These are phyloP conservation scores for Manacus vitellinus DNA, from an alignment of 2,113 vertebrate species.

Conservation along the genomic window DNA sequence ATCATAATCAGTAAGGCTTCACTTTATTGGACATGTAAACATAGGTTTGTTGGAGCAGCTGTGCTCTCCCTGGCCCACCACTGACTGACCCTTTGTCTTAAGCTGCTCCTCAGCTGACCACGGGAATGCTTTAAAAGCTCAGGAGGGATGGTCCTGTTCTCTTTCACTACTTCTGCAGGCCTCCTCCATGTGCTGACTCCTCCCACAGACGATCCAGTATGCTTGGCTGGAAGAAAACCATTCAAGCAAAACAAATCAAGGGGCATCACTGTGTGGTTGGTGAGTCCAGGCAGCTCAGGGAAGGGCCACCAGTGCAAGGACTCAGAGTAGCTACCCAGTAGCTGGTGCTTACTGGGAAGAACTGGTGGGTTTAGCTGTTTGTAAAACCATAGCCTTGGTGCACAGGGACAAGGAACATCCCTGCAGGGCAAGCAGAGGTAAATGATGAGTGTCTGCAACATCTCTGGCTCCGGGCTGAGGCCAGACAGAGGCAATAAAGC, in stretches of 20 bases:
- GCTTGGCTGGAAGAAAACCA: neutral
- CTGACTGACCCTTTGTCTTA: neutral
- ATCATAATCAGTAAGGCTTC: neutral
- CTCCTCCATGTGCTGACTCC: neutral
- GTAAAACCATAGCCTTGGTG: neutral
- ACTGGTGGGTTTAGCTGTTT: neutral
- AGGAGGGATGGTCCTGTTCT: neutral
- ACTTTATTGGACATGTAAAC: neutral
- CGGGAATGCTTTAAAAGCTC: neutral
- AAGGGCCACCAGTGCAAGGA: neutral
- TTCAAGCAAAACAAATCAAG: neutral
- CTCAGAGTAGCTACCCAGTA: neutral
- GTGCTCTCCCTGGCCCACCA: neutral
- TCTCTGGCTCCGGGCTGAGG: neutral
- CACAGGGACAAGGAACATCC: accelerated
- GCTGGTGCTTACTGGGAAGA: neutral
- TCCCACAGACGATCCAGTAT: accelerated
- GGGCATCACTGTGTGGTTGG: accelerated
- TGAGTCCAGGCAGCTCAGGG: neutral
- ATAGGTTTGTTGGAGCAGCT: neutral
- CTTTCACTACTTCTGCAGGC: neutral
- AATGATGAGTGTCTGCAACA: neutral
- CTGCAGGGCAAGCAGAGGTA: neutral
- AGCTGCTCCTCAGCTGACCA: neutral
- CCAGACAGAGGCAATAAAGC: neutral